Base-by-base conservation (phyloP, 2,888 invertebrate species). In the Microplitis deprimator region DNA sequence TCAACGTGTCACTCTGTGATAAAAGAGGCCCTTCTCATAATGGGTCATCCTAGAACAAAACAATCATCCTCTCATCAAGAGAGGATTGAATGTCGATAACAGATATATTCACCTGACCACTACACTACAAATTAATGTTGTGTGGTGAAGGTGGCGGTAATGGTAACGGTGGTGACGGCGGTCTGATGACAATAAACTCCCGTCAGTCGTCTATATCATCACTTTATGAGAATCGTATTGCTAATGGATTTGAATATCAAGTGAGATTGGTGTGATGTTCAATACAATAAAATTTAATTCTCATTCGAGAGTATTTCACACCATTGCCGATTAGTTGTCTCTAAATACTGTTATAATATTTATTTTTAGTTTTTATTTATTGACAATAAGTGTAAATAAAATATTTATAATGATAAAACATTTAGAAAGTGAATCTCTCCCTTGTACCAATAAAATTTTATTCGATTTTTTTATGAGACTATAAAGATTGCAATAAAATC, bases 101-200 rank as follows among this genome's bases (percentile, higher is more conserved):
- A 75, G 75, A 64, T 50, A 50, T 50, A 73, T 65, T 67, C 50
- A 73, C 73, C 50, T 67, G 67, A 73, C 59, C 73, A 73, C 73
- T 73, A 62, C 17, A 70, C 39, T 10, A 20, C 64, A 73, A 50
- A 50, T 50, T 8, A 50, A 50, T 50, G 50, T 73, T 38, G 50
- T 50, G 16, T 73, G 67, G 67, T 62, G 17, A 61, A 38, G n/a
- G 59, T 59, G 59, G 20, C 29, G 29, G 29, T 29, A 29, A 29
- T 29, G 29, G 29, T 29, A 3, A 29, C 29, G 10, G 39, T 41
- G 62, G n/a, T 67, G 29, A 17, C 20, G n/a, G 16, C 61, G 60
- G 39, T 62, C 29, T n/a, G 39, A 61, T 72, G 16, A 60, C 17
- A 39, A 39, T 62, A n/a, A 16, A 40, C 62, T 61, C 38, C 38